Base-by-base conservation (phyloP, 53 echinoderm and acorn worm genomes). In the Temnopleurus reevesii region DNA sequence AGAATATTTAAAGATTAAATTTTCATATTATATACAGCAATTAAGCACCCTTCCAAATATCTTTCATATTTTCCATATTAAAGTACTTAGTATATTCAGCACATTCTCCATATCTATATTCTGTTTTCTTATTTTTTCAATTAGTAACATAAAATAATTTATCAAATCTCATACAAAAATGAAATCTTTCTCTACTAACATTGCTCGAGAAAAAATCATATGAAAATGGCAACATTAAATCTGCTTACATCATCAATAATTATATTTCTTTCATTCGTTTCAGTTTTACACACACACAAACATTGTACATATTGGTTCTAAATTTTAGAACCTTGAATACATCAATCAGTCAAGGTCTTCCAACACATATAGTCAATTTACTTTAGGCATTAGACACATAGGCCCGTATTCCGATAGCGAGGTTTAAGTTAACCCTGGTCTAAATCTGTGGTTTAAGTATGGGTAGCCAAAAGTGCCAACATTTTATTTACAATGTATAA, bases 1-100 rank as follows among this genome's bases (percentile, higher is more conserved):
- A 41, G n/a, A 41, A 21, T 71, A 9, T 38, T 71, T 21, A 41
- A n/a, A n/a, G n/a, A n/a, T 18, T n/a, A 21, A 38, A 18, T 71
- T n/a, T 43, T 10, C 71, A 71, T 71, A 71, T 71, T 71, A 71
- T 71, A 71, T 71, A 71, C 71, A 49, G n/a, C 23, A 71, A 71
- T 41, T 38, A 43, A 71, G 71, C 71, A 71, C 71, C 71, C 41
- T 64, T 8, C 41, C 3, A 6, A 64, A 27, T 38, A 41, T 8
- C 36, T 56, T 56, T 3, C 2, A 56, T 23, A 34, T 21, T 7
- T 71, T n/a, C n/a, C n/a, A n/a, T n/a, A n/a, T n/a, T n/a, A n/a
- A n/a, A n/a, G n/a, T n/a, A n/a, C n/a, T n/a, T n/a, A n/a, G 7
- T 71, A 38, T 8, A 71, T 71, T 71, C n/a, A 38, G n/a, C 21